Percentiles rank a stretch among this genome's conserved stretches.
phyloP scores from a whole-genome alignment of 2,888 invertebrate species.

The Lasioglossum lativentre region DNA sequence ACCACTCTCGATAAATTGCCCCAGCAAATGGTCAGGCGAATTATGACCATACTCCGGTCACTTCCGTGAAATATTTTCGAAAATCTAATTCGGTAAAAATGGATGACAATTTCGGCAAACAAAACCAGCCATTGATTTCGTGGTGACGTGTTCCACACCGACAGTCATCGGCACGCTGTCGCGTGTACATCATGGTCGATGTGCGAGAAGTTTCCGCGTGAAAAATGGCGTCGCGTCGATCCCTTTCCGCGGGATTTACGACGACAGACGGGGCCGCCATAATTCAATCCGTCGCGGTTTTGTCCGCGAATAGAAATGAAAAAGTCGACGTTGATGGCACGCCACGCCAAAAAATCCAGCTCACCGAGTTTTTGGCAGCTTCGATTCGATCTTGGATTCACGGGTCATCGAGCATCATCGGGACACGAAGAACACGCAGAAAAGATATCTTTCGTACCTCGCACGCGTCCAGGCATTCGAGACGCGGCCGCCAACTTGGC shows the following conservation, averaged over 20 bases:
- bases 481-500: conserved; percentile 47
- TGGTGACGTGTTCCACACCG: not conserved
- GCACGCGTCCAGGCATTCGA: conserved; percentile 30
- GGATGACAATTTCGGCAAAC: not conserved
- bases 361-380: conserved; percentile 37
- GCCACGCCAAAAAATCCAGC: conserved; percentile 31
- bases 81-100: not conserved
- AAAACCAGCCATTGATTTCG: not conserved
- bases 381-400: conserved; percentile 15
- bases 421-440: not conserved
- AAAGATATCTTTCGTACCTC: conserved; percentile 41
- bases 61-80: not conserved
- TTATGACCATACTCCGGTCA: not conserved
- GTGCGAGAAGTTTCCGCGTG: not conserved
- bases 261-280: conserved; percentile 37
- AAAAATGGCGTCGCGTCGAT: not conserved
- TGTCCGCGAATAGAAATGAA: conserved; percentile 21
- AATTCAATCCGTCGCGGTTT: conserved; percentile 42
- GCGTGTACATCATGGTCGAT: not conserved
- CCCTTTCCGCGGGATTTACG: conserved; percentile 34
- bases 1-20: not conserved
- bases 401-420: conserved; percentile 49
- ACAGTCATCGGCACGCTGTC: not conserved
- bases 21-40: not conserved
- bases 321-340: conserved; percentile 5